Conservation (phyloP, 2,797 vertebrate genomes). For the Acrossocheilus fasciatus region DNA sequence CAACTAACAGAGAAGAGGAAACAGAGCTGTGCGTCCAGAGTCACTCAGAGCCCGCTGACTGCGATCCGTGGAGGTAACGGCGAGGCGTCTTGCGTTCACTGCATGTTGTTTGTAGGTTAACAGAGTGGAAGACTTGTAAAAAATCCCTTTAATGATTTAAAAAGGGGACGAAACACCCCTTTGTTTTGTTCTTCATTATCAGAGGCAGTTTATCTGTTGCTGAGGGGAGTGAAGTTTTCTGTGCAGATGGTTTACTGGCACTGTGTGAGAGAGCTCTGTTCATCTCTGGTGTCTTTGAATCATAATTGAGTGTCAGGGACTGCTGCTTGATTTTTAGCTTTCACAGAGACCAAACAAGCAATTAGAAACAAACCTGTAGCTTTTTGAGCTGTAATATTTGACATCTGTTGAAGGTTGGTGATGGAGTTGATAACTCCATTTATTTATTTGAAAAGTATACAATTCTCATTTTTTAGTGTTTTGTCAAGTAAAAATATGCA, state of each 20-base stretch:
- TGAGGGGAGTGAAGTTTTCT: conserved; percentile 18
- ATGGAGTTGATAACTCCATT: background rate
- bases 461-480: background rate
- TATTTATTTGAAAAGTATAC: background rate
- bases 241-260: background rate
- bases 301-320: background rate
- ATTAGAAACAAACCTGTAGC: background rate
- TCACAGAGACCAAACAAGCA: background rate
- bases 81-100: background rate
- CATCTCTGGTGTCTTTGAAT: conserved; percentile 3
- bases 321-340: background rate
- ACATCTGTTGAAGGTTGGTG: background rate
- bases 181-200: conserved; percentile 1
- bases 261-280: background rate
- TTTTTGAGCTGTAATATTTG: background rate
- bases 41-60: conserved; percentile 47
- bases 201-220: background rate
- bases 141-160: background rate
- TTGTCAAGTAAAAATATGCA: background rate
- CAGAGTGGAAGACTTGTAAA: background rate
- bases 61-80: conserved; percentile 57
- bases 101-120: background rate
- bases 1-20: conserved; percentile 36
- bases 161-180: background rate
- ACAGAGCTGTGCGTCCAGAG: conserved; percentile 37